Conservation (phyloP, 2,113 vertebrate genomes). For the Pomatorhinus ruficollis region DNA sequence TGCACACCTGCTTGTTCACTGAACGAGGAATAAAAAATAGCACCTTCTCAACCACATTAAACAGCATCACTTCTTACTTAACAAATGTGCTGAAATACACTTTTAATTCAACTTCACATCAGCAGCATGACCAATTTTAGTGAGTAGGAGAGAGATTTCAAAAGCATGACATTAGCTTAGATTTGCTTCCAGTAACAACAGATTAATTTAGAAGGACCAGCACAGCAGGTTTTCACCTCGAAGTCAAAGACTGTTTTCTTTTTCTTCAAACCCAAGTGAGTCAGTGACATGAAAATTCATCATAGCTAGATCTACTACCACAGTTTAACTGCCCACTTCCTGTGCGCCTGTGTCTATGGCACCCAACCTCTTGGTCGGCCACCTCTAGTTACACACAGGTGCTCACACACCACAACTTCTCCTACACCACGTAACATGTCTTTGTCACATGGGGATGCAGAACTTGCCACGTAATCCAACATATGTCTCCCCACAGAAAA, state of each 20-base stretch:
- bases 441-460: not conserved
- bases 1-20: slow-evolving; percentile 73
- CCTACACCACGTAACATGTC: not conserved
- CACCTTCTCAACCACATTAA: slow-evolving; percentile 59
- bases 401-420: not conserved
- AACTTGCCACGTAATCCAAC: not conserved
- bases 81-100: slow-evolving; percentile 47
- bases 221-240: not conserved
- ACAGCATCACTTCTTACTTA: slow-evolving; percentile 21
- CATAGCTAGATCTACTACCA: not conserved
- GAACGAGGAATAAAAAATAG: slow-evolving; percentile 67
- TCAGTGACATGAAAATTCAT: not conserved
- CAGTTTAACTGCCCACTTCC: not conserved
- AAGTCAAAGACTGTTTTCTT: not conserved
- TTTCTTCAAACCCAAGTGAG: not conserved
- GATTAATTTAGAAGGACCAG: not conserved
- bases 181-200: not conserved
- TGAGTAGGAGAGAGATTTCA: slow-evolving; percentile 6
- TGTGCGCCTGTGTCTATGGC: not conserved
- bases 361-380: not conserved
- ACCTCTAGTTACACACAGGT: not conserved
- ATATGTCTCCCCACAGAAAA: not conserved
- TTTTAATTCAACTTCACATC: slow-evolving; percentile 24
- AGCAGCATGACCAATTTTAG: slow-evolving; percentile 4
- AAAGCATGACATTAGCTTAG: slow-evolving; percentile 2